Evolutionary conservation across 2,113 vertebrate species (phyloP).

Genomic region (Osmerus eperlanus): DNA sequence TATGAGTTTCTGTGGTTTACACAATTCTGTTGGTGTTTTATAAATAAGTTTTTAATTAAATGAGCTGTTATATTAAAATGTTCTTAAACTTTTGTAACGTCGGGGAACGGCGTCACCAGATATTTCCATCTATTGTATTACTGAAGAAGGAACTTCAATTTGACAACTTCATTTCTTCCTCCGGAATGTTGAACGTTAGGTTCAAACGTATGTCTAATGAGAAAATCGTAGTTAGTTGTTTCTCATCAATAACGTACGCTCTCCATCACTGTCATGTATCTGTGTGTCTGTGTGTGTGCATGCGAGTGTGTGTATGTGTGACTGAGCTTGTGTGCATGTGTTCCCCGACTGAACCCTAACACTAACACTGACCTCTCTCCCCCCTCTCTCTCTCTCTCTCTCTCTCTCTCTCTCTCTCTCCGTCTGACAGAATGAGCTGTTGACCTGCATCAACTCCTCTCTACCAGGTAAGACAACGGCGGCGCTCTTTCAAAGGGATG

Average conservation of each 20-base stretch:
- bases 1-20: constrained; percentile 8
- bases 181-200: no score
- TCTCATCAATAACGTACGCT: no score
- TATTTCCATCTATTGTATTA: neutral
- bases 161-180: no score
- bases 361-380: no score
- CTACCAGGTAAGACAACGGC: constrained; percentile 83
- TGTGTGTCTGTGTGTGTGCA: no score
- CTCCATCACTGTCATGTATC: no score
- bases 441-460: constrained; percentile 96
- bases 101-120: neutral
- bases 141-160: neutral
- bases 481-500: neutral
- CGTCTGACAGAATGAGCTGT: constrained; percentile 85
- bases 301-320: no score
- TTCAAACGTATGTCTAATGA: no score
- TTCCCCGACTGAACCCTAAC: no score
- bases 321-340: no score
- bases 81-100: constrained; percentile 8
- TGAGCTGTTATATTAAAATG: constrained; percentile 8
- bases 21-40: constrained; percentile 10
- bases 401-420: constrained; percentile 2
- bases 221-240: no score
- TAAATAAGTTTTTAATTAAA: constrained; percentile 27
- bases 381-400: neutral